phyloP scores from a whole-genome alignment of 1,140 invertebrate species.

The Nomia melanderi region DNA sequence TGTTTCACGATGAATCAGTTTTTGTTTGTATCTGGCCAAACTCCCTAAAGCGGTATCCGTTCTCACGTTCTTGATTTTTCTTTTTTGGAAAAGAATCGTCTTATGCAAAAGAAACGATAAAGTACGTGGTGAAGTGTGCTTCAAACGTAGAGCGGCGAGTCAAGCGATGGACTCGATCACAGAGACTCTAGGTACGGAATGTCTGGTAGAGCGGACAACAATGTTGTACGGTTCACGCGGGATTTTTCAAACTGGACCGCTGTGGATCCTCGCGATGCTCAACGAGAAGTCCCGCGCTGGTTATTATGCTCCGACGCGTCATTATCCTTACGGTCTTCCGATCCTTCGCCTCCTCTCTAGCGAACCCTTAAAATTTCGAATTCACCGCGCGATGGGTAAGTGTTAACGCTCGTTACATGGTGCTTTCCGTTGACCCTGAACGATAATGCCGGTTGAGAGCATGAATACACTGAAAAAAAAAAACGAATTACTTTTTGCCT shows the following conservation, averaged over 20 bases:
- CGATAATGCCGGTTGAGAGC: not conserved
- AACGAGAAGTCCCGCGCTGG: conserved; percentile 17
- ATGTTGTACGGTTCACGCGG: not conserved
- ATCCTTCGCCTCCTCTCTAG: not conserved
- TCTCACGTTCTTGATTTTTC: conserved; percentile 41
- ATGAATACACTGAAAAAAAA: conserved; percentile 53
- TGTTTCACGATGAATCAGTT: conserved; percentile 42
- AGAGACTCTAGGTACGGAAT: conserved; percentile 59
- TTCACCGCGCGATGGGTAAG: conserved; percentile 16
- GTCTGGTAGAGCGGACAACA: conserved; percentile 63
- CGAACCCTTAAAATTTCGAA: not conserved
- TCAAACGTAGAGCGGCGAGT: conserved; percentile 9
- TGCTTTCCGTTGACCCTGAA: conserved; percentile 12
- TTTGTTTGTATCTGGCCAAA: conserved; percentile 77
- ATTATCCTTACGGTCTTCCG: not conserved
- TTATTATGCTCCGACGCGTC: not conserved
- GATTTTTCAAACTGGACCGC: conserved; percentile 7
- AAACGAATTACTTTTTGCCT: no score
- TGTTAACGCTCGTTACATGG: conserved; percentile 5
- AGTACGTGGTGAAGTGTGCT: conserved; percentile 11
- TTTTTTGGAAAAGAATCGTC: not conserved
- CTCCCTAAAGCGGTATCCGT: conserved; percentile 80
- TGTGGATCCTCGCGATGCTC: not conserved
- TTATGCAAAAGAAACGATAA: conserved; percentile 31
- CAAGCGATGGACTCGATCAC: conserved; percentile 30